Conservation (phyloP, 2,797 vertebrate species). For the Lepilemur septentrionalis region DNA sequence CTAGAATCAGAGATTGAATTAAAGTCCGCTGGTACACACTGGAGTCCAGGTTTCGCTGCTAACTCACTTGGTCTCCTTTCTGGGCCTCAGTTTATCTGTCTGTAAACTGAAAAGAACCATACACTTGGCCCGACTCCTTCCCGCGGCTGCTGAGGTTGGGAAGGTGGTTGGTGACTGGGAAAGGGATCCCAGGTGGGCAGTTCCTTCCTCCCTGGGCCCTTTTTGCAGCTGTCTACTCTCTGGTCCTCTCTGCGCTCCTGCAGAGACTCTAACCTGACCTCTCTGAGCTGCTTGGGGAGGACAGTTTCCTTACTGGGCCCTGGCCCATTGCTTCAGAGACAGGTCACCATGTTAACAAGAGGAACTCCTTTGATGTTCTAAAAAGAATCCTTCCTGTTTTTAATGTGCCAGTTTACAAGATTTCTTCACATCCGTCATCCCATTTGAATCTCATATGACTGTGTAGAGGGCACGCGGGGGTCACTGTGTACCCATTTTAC, state of each 20-base stretch:
- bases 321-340: not conserved
- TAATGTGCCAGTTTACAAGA: slow-evolving; percentile 7
- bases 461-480: not conserved
- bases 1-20: not conserved
- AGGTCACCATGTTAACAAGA: not conserved
- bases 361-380: slow-evolving; percentile 16
- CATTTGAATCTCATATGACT: not conserved
- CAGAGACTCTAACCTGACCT: not conserved
- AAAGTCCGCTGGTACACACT: not conserved
- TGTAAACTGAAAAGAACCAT: not conserved
- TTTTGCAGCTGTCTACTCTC: not conserved
- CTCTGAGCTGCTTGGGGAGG: not conserved
- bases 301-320: not conserved
- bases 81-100: not conserved
- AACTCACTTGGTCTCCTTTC: not conserved
- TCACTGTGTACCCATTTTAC: not conserved
- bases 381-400: not conserved
- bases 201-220: accelerated
- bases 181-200: not conserved
- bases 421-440: not conserved
- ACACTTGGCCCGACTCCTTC: not conserved
- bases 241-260: not conserved
- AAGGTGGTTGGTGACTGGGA: not conserved
- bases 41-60: not conserved
- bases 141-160: not conserved